Conservation (phyloP, 2,797 vertebrate species). For the Melanotaenia nigrans region DNA sequence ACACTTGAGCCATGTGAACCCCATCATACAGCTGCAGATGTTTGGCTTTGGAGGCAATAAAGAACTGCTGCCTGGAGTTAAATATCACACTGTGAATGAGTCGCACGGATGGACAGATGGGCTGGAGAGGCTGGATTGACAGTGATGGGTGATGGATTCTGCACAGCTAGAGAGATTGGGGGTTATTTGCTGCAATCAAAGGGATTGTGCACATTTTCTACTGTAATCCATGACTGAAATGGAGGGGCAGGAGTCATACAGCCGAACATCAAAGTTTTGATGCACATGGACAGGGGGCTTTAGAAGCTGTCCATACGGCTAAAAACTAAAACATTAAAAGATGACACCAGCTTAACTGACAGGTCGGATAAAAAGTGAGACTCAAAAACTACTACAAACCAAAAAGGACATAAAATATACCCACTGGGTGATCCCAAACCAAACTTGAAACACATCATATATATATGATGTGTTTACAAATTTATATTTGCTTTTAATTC, state of each 20-base stretch:
- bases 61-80: conserved; percentile 36
- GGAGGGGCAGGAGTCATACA: conserved; percentile 32
- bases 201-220: conserved; percentile 58
- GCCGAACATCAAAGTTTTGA: conserved; percentile 35
- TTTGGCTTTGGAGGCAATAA: conserved; percentile 35
- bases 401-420: neutral
- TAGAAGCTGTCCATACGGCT: conserved; percentile 3
- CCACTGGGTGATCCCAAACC: too few species aligned
- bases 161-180: conserved; percentile 48
- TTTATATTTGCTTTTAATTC: too few species aligned
- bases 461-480: too few species aligned
- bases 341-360: neutral
- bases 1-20: conserved; percentile 33
- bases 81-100: conserved; percentile 40
- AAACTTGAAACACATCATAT: neutral
- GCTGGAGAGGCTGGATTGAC: conserved; percentile 45
- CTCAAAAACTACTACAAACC: neutral
- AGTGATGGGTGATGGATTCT: conserved; percentile 59
- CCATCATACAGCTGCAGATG: conserved; percentile 27
- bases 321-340: conserved; percentile 1
- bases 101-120: conserved; percentile 31
- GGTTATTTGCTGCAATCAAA: conserved; percentile 67
- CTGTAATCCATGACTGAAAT: conserved; percentile 55
- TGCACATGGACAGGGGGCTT: conserved; percentile 9
- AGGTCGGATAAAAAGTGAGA: neutral